Conservation (phyloP, 2,797 vertebrate species). For the Ispidina lecontei region DNA sequence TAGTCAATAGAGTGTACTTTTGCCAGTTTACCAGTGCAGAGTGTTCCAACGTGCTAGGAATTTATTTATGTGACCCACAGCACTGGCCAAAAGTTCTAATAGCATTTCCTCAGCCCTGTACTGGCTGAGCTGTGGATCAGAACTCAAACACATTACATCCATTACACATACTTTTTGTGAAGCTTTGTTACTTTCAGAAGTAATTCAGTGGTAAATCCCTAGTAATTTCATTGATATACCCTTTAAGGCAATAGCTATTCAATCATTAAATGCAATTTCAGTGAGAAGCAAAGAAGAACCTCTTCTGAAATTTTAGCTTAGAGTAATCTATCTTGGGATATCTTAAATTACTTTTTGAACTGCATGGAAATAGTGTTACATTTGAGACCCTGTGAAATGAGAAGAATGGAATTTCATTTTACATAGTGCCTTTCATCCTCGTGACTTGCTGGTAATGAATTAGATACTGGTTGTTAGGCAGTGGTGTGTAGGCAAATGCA, state of each 20-base stretch:
- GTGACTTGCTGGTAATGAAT: conserved; percentile 46
- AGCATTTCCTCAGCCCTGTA: background rate
- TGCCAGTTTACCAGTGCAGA: background rate
- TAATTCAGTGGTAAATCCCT: background rate
- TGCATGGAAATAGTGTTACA: background rate
- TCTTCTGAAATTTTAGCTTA: conserved; percentile 14
- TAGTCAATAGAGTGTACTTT: background rate
- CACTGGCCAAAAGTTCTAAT: background rate
- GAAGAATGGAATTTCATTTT: conserved; percentile 61
- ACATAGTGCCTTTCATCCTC: background rate
- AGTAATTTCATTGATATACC: conserved; percentile 36
- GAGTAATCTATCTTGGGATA: conserved; percentile 27
- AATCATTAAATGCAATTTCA: conserved; percentile 29
- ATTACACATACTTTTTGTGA: background rate
- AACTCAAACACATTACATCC: background rate
- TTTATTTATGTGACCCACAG: background rate
- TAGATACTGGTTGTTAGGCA: conserved; percentile 42
- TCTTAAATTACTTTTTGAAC: conserved; percentile 57
- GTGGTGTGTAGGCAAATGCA: conserved; percentile 49
- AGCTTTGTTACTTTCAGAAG: background rate
- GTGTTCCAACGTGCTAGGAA: background rate
- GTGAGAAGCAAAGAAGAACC: background rate
- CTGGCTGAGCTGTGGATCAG: background rate
- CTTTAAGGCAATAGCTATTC: conserved; percentile 25
- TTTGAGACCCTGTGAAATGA: conserved; percentile 25